phyloP scores from a whole-genome alignment of 2,113 vertebrate species.

The Phalacrocorax brasilianus region DNA sequence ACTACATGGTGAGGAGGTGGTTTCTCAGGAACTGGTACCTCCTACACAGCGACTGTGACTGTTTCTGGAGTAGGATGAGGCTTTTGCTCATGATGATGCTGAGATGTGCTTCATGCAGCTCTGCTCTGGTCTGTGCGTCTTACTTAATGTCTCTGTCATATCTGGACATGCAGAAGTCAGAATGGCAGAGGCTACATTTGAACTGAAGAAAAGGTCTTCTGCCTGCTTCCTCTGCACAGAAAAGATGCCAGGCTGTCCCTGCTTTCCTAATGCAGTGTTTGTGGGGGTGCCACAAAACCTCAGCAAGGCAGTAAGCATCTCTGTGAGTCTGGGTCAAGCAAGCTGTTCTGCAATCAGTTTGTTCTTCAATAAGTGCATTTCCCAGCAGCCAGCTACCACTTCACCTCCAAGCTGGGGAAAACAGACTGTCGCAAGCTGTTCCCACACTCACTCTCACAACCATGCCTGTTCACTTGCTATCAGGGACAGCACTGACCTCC shows the following conservation, averaged over 20 bases:
- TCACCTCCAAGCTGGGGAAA: neutral
- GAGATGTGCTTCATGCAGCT: neutral
- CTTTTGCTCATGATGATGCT: neutral
- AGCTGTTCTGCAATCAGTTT: neutral
- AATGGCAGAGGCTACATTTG: neutral
- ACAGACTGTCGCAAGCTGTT: neutral
- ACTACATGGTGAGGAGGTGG: slow-evolving; percentile 20
- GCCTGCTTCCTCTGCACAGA: neutral
- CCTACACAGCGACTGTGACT: neutral
- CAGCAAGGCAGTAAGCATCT: neutral
- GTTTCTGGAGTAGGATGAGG: neutral
- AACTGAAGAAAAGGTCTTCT: neutral
- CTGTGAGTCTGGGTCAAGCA: neutral
- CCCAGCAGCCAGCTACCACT: neutral
- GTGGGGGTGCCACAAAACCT: neutral
- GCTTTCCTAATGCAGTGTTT: neutral
- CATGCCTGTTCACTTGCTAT: fast-evolving
- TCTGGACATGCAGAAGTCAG: neutral
- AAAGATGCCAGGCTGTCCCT: neutral
- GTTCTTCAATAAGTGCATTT: neutral
- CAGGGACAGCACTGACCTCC: fast-evolving
- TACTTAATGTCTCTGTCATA: neutral
- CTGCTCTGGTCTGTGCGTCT: neutral
- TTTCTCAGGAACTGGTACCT: slow-evolving; percentile 53
- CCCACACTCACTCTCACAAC: neutral